phyloP scores from a whole-genome alignment of 2,888 invertebrate species.

The Aquatica leii region DNA sequence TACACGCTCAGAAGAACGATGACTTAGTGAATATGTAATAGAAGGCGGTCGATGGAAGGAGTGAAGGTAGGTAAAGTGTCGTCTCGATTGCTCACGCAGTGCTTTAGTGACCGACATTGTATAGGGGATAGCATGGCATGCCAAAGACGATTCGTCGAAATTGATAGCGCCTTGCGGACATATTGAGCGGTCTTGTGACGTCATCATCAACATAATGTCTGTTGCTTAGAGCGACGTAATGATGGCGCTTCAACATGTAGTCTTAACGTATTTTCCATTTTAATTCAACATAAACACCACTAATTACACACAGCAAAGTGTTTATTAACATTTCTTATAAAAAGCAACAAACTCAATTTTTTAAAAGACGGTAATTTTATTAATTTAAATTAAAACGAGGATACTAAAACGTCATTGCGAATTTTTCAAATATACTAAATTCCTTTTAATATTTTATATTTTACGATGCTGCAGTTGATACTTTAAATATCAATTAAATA shows the following conservation, averaged over 20 bases:
- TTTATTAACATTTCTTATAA: too few species aligned
- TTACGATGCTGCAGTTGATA: too few species aligned
- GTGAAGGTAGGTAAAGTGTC: slow-evolving; percentile 14
- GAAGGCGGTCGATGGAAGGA: slow-evolving; percentile 20
- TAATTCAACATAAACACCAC: too few species aligned
- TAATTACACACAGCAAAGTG: too few species aligned
- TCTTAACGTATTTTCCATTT: too few species aligned
- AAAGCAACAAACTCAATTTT: too few species aligned
- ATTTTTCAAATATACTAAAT: too few species aligned
- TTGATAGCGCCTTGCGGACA: slow-evolving; percentile 40
- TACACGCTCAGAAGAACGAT: neutral
- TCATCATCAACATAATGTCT: slow-evolving; percentile 25
- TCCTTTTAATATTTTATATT: too few species aligned
- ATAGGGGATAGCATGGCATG: neutral
- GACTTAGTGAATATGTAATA: slow-evolving; percentile 16
- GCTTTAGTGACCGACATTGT: slow-evolving; percentile 26
- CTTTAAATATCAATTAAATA: too few species aligned
- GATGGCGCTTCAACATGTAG: slow-evolving; percentile 32
- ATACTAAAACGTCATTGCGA: too few species aligned
- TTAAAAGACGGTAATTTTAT: too few species aligned
- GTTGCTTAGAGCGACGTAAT: slow-evolving; percentile 30
- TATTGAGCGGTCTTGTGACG: slow-evolving; percentile 39
- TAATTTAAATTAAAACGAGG: too few species aligned
- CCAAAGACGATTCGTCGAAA: slow-evolving; percentile 24
- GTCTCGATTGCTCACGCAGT: slow-evolving; percentile 24